These are phyloP conservation scores for Propithecus perrieri DNA, from an alignment of 2,797 vertebrate genomes.

Conservation along the genomic window DNA sequence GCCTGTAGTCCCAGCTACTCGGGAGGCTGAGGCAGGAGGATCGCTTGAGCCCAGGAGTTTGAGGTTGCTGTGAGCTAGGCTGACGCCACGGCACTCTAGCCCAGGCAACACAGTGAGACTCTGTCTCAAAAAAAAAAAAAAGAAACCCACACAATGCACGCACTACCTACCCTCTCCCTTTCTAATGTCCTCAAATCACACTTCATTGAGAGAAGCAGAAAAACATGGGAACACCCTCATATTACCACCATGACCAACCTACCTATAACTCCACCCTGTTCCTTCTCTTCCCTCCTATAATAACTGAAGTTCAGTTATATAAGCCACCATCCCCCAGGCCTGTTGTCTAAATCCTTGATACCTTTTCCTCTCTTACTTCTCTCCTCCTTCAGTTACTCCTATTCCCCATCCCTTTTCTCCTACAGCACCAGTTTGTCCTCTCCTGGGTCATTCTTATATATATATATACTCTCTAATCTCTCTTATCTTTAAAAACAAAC, in stretches of 20 bases:
- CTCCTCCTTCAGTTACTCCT: neutral
- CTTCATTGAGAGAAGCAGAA: neutral
- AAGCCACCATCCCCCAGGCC: neutral
- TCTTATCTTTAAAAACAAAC: conserved; percentile 28
- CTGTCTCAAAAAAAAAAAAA: too few species aligned
- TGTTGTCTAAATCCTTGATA: neutral
- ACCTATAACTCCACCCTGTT: neutral
- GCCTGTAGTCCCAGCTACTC: too few species aligned
- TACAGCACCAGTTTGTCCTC: neutral
- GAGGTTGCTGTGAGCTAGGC: too few species aligned
- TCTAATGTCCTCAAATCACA: neutral
- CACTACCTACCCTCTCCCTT: neutral
- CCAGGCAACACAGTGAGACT: too few species aligned
- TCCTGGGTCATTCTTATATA: neutral
- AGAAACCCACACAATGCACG: neutral
- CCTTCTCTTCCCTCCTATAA: neutral
- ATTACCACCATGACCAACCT: neutral
- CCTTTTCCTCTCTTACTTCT: neutral
- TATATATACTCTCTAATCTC: neutral
- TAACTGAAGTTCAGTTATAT: neutral
- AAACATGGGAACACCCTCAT: neutral
- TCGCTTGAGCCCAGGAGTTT: too few species aligned
- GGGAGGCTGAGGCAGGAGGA: too few species aligned
- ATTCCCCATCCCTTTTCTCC: neutral
- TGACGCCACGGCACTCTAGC: too few species aligned